These are phyloP conservation scores for Silurus lanzhouensis DNA, from an alignment of 2,797 vertebrate genomes.

Conservation along the genomic window DNA sequence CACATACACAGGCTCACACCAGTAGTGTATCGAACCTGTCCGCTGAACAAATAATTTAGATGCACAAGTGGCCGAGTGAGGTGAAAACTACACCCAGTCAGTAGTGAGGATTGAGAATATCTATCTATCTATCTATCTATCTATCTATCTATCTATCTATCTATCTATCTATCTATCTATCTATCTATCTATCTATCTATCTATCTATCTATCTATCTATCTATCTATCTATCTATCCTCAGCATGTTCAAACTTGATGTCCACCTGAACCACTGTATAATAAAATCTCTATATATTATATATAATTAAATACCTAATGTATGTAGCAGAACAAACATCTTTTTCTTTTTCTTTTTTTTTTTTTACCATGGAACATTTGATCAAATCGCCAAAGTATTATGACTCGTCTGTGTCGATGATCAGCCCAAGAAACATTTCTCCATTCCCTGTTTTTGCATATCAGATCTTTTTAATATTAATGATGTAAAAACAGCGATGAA, in stretches of 20 bases:
- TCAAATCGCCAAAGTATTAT: slow-evolving; percentile 23
- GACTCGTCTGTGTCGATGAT: slow-evolving; percentile 12
- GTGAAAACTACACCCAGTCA: slow-evolving; percentile 75
- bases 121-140: slow-evolving; percentile 28
- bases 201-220: slow-evolving; percentile 11
- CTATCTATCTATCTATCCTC: no score
- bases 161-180: slow-evolving; percentile 13
- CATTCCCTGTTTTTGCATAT: slow-evolving; percentile 6
- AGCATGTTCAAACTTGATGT: not conserved
- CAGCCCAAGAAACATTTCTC: not conserved
- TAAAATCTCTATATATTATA: not conserved
- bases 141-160: slow-evolving; percentile 13
- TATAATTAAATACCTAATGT: not conserved
- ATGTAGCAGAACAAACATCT: not conserved
- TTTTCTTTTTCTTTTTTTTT: no score
- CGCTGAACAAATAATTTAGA: slow-evolving; percentile 93
- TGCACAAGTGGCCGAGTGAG: slow-evolving; percentile 79
- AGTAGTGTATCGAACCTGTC: slow-evolving; percentile 66
- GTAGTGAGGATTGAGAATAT: slow-evolving; percentile 62
- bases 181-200: not conserved
- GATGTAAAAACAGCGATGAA: slow-evolving; percentile 86
- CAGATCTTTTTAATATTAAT: slow-evolving; percentile 78
- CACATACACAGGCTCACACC: slow-evolving; percentile 70
- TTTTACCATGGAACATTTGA: slow-evolving; percentile 40
- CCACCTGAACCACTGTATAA: not conserved